Conservation (phyloP, 2,113 vertebrate species). For the Micronycteris hirsuta region DNA sequence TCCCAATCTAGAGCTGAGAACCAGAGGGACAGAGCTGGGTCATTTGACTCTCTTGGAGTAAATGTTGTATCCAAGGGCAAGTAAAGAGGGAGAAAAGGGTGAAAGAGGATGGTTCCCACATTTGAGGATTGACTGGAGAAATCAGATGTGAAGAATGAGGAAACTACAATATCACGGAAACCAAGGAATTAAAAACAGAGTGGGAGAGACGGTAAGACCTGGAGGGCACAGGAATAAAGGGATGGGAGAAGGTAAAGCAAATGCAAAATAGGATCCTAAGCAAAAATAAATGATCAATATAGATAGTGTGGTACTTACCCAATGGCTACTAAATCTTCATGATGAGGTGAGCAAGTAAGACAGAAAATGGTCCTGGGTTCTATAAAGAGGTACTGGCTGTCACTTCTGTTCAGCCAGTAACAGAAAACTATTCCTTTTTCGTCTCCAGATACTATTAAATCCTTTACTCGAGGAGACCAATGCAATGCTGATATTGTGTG, state of each 20-base stretch:
- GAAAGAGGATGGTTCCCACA: neutral
- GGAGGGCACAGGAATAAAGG: neutral
- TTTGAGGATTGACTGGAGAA: neutral
- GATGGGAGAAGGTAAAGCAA: neutral
- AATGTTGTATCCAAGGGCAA: neutral
- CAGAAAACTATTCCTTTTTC: conserved; percentile 93
- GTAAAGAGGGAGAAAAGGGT: neutral
- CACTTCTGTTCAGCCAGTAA: conserved; percentile 90
- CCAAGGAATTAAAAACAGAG: neutral
- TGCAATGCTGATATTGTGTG: conserved; percentile 87
- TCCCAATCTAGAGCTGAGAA: neutral
- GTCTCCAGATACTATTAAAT: conserved; percentile 92
- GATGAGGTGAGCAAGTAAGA: conserved; percentile 93
- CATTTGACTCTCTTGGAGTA: neutral
- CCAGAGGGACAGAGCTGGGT: neutral
- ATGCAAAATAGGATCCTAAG: neutral
- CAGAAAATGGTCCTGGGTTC: conserved; percentile 93
- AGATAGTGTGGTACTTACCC: conserved; percentile 82
- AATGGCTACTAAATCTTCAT: conserved; percentile 89
- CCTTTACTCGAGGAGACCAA: conserved; percentile 93
- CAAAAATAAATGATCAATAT: neutral
- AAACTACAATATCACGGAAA: neutral
- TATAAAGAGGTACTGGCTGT: conserved; percentile 90
- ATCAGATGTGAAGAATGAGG: neutral
- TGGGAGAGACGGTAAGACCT: neutral